These are phyloP conservation scores for Micronisus gabar DNA, from an alignment of 2,113 vertebrate species.

Conservation along the genomic window DNA sequence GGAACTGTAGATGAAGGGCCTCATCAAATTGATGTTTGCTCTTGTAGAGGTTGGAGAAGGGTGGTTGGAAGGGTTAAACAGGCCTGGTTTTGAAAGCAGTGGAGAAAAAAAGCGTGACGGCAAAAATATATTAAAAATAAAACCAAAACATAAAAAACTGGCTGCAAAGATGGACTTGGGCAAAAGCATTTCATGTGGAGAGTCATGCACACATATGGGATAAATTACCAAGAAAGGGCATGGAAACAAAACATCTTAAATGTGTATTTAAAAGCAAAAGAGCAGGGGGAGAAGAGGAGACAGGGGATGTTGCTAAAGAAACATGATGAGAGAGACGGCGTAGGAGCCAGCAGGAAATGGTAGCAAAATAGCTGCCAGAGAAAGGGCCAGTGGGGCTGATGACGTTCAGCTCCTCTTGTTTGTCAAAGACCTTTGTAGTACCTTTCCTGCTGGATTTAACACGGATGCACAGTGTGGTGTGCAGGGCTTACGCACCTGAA, in stretches of 20 bases:
- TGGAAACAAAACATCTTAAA: conserved; percentile 14
- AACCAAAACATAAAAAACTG: neutral
- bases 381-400: neutral
- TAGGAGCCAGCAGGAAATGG: neutral
- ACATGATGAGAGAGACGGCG: neutral
- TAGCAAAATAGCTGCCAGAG: neutral
- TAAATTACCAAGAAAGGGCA: conserved; percentile 5
- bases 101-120: neutral
- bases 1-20: neutral
- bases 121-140: conserved; percentile 12
- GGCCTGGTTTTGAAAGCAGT: neutral
- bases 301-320: neutral
- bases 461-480: neutral
- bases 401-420: neutral
- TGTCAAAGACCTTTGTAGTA: neutral
- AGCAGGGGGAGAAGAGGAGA: neutral
- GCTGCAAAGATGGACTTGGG: neutral
- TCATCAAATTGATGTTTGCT: neutral
- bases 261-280: conserved; percentile 18
- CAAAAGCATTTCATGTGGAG: conserved; percentile 14
- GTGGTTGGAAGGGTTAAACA: neutral
- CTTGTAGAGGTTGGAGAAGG: neutral
- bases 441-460: neutral
- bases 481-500: rapidly evolving
- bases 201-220: conserved; percentile 19